Conservation (phyloP, 2,113 vertebrate genomes). For the Calidris pygmaea region DNA sequence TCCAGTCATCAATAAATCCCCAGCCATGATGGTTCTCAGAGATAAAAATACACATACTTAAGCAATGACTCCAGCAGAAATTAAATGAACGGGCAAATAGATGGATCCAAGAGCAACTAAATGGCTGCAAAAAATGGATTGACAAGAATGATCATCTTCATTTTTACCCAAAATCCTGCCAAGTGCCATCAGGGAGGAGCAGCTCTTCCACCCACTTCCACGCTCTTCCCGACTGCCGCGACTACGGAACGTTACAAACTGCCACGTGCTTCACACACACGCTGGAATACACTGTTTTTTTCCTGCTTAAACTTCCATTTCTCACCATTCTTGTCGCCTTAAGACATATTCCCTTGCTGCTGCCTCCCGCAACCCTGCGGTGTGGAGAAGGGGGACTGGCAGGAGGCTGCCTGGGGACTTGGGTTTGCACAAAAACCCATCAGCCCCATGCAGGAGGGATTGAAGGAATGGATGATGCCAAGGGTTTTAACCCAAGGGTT, state of each 20-base stretch:
- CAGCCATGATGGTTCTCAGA: background rate
- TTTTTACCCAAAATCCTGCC: background rate
- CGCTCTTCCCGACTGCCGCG: fast-evolving
- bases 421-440: background rate
- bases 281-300: background rate
- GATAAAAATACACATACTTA: background rate
- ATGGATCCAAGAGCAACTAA: background rate
- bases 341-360: background rate
- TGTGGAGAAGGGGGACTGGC: background rate
- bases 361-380: fast-evolving
- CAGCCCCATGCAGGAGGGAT: background rate
- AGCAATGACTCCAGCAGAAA: background rate
- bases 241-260: fast-evolving
- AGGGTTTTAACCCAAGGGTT: background rate
- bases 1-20: background rate
- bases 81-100: background rate
- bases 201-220: background rate
- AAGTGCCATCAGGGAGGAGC: background rate
- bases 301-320: background rate
- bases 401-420: background rate
- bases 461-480: background rate
- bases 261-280: fast-evolving
- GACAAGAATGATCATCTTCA: background rate
- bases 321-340: background rate
- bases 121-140: fast-evolving